Evolutionary conservation across 2,113 vertebrate species (phyloP).

Genomic region (Nothocercus nigrocapillus): DNA sequence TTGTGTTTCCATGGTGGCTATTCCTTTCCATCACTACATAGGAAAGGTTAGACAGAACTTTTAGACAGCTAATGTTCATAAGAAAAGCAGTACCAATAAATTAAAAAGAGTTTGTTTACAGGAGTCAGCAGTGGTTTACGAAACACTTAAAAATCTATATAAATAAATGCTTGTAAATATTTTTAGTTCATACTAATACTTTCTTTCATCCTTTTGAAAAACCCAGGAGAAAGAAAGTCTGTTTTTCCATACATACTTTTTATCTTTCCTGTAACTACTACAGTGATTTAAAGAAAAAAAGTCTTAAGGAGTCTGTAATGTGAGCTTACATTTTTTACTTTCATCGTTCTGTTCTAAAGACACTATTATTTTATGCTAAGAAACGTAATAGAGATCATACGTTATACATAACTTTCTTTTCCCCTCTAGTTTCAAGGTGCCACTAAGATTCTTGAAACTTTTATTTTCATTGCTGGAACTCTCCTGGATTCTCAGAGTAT

Average conservation of each 20-base stretch:
- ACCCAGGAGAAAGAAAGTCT: not conserved
- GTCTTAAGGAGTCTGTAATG: not conserved
- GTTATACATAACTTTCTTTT: not conserved
- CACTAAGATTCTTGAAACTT: not conserved
- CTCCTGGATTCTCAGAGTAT: not conserved
- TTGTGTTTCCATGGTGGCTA: not conserved
- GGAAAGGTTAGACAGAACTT: not conserved
- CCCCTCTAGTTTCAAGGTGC: not conserved
- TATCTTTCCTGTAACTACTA: not conserved
- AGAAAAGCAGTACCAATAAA: rapidly evolving
- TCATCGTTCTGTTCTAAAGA: not conserved
- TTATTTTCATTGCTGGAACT: not conserved
- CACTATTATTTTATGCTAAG: not conserved
- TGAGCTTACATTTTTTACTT: not conserved
- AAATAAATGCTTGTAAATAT: not conserved
- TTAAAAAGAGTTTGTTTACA: not conserved
- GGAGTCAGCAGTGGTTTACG: not conserved
- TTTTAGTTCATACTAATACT: not conserved
- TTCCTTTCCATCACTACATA: rapidly evolving
- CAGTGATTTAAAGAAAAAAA: not conserved
- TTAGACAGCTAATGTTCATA: not conserved
- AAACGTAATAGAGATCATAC: not conserved
- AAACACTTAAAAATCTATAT: not conserved
- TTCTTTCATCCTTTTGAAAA: not conserved
- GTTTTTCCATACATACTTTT: not conserved